Conservation (phyloP, 2,888 invertebrate genomes). For the Melieria picta region DNA sequence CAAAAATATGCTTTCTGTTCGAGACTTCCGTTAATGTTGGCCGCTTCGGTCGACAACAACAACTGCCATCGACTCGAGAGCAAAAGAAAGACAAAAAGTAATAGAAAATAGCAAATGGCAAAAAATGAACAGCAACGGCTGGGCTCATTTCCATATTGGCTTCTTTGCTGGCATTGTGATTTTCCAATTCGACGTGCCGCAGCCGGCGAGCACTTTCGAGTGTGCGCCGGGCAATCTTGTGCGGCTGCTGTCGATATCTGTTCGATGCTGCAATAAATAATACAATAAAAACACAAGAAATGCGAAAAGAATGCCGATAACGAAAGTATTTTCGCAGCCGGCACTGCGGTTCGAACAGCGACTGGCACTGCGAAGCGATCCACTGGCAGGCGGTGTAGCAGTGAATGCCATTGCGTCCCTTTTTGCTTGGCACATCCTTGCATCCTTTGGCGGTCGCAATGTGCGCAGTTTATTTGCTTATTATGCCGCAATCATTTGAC, state of each 20-base stretch:
- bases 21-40: too few relatives aligned
- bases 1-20: neutral
- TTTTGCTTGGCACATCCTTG: constrained; percentile 1
- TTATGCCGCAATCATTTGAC: neutral
- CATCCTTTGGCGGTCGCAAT: neutral
- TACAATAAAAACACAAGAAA: too few relatives aligned
- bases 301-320: too few relatives aligned
- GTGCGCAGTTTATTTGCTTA: constrained; percentile 15
- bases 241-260: too few relatives aligned
- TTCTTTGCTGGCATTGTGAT: constrained; percentile 1
- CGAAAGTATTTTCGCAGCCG: too few relatives aligned
- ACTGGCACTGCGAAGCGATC: too few relatives aligned
- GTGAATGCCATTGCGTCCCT: neutral
- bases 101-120: too few relatives aligned
- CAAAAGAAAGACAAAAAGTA: neutral
- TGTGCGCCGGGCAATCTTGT: too few relatives aligned
- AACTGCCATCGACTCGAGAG: neutral
- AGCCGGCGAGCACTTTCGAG: too few relatives aligned
- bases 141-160: constrained; percentile 19
- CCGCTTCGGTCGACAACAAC: neutral
- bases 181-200: neutral
- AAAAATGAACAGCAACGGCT: neutral
- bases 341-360: too few relatives aligned
- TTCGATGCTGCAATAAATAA: too few relatives aligned
- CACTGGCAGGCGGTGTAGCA: too few relatives aligned